Percentiles rank a stretch among this genome's conserved stretches.
phyloP scores from a whole-genome alignment of 2,113 vertebrate species.

The Ochotona curzoniae region DNA sequence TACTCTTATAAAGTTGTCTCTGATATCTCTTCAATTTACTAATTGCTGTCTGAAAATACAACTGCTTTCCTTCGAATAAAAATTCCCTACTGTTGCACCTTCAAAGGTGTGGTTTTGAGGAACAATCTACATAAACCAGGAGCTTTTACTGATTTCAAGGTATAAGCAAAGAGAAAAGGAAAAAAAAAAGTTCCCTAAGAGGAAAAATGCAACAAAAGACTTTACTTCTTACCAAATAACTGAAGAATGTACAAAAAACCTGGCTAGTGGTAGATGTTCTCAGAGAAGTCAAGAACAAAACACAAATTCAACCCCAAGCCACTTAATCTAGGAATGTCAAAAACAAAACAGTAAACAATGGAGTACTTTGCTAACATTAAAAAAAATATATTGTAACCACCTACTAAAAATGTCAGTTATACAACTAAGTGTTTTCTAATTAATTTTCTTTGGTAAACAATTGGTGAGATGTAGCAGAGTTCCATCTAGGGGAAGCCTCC shows the following conservation, averaged over 20 bases:
- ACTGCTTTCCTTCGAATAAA: not conserved
- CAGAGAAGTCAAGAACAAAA: slow-evolving; percentile 75
- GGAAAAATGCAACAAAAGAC: slow-evolving; percentile 76
- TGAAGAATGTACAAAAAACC: slow-evolving; percentile 81
- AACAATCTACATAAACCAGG: slow-evolving; percentile 58
- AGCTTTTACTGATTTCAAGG: slow-evolving; percentile 55
- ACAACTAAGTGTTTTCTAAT: not conserved
- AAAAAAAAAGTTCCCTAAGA: slow-evolving; percentile 66
- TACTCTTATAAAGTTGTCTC: slow-evolving; percentile 38
- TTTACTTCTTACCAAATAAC: slow-evolving; percentile 80
- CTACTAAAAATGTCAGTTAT: not conserved
- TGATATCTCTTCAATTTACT: slow-evolving; percentile 23
- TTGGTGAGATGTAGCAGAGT: not conserved
- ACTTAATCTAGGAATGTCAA: slow-evolving; percentile 11
- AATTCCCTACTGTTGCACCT: not conserved
- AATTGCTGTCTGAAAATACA: slow-evolving; percentile 59
- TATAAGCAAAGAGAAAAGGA: slow-evolving; percentile 60
- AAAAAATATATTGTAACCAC: not conserved
- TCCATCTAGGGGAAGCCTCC: not conserved
- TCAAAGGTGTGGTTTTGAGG: slow-evolving; percentile 1
- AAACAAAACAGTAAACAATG: not conserved
- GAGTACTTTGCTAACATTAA: not conserved
- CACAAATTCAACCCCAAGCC: slow-evolving; percentile 12
- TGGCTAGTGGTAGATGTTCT: slow-evolving; percentile 69
- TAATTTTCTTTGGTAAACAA: not conserved